A percentile compares a stretch with the other conserved stretches of the same genome.
phyloP scores from a whole-genome alignment of 2,113 vertebrate species.

The Triplophysa siluroides region DNA sequence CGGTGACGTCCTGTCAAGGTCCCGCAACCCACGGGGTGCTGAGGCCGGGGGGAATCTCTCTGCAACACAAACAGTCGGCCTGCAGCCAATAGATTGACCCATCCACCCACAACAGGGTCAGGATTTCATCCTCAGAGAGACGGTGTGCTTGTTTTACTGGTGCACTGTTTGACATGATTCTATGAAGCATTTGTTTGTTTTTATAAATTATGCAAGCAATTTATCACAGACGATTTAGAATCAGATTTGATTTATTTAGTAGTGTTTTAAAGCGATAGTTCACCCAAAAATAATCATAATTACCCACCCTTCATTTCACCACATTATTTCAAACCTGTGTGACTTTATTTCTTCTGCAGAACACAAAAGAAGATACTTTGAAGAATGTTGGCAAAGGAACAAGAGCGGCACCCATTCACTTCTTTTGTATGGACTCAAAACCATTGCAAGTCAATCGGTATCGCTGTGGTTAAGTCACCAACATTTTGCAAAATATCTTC shows the following conservation, averaged over 20 bases:
- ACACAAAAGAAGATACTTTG: too few species aligned
- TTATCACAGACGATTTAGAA: not conserved
- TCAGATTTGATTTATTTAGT: not conserved
- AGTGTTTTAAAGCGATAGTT: not conserved
- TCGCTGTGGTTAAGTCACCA: too few species aligned
- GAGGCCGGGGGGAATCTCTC: not conserved
- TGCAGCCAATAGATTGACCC: constrained; percentile 16
- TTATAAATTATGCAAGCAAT: not conserved
- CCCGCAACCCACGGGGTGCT: constrained; percentile 57
- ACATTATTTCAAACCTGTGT: too few species aligned
- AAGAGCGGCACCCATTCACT: too few species aligned
- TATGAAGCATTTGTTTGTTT: not conserved
- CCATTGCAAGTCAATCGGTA: too few species aligned
- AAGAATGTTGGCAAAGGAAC: too few species aligned
- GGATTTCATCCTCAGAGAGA: constrained; percentile 28
- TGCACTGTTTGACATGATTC: not conserved
- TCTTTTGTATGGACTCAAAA: too few species aligned
- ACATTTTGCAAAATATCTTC: too few species aligned
- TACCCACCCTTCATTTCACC: too few species aligned
- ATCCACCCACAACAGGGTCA: constrained; percentile 14
- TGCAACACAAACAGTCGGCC: not conserved
- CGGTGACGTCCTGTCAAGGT: constrained; percentile 66
- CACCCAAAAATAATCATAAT: too few species aligned
- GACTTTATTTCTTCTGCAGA: too few species aligned
- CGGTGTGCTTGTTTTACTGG: not conserved